Evolutionary conservation across 2,888 invertebrate genomes (phyloP).

Genomic region (Eilema sororculum): DNA sequence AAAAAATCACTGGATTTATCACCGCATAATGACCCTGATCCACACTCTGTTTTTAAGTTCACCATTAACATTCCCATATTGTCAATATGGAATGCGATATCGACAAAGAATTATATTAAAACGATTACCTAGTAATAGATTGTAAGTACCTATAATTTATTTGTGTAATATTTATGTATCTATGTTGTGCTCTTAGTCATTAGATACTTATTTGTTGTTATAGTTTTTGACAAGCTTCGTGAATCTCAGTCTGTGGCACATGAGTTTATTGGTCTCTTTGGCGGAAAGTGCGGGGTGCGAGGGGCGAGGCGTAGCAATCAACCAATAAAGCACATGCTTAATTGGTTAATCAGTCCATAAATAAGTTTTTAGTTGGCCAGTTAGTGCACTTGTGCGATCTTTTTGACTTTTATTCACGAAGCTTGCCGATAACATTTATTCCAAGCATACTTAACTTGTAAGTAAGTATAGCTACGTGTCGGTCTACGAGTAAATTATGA

Average conservation of each 20-base stretch:
- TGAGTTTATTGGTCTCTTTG: too few species aligned
- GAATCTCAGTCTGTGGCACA: background rate
- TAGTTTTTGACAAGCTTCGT: background rate
- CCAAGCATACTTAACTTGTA: conserved; percentile 9
- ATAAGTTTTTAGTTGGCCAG: too few species aligned
- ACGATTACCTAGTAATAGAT: background rate
- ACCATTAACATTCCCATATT: background rate
- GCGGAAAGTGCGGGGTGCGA: too few species aligned
- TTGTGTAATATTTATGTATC: background rate
- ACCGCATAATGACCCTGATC: background rate
- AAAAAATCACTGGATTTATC: too few species aligned
- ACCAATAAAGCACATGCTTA: too few species aligned
- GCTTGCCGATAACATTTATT: background rate
- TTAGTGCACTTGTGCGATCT: too few species aligned
- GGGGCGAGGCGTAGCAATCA: too few species aligned
- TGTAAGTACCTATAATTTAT: background rate
- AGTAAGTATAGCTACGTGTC: conserved; percentile 19
- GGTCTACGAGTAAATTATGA: conserved; percentile 8
- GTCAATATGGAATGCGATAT: background rate
- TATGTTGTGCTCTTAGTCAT: conserved; percentile 1
- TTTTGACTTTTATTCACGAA: too few species aligned
- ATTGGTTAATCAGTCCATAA: too few species aligned
- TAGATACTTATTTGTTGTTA: background rate
- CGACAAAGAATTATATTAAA: background rate
- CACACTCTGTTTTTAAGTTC: background rate